phyloP scores from a whole-genome alignment of 53 echinoderm and acorn worm species.

The Echinarachnius parma region DNA sequence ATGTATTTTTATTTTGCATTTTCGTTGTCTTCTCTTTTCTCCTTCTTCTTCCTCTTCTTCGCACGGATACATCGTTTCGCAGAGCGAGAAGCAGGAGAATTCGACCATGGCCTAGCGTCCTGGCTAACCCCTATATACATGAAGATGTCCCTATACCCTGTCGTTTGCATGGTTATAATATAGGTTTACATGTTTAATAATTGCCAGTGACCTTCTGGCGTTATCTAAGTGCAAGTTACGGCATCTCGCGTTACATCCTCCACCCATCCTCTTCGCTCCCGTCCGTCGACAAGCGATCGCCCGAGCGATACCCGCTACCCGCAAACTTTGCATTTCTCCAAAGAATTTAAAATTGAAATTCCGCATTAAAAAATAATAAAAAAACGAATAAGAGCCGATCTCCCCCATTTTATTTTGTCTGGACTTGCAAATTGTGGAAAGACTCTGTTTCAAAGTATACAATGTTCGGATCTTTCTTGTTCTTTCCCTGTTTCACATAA shows the following conservation, averaged over 20 bases:
- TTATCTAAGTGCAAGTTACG: not conserved
- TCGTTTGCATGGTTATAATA: constrained; percentile 11
- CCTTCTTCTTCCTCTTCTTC: no score
- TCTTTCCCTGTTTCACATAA: not conserved
- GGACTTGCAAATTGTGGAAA: constrained; percentile 13
- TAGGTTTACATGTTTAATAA: constrained; percentile 44
- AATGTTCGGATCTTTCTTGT: constrained; percentile 8
- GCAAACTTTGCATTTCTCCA: constrained; percentile 36
- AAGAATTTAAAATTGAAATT: constrained; percentile 46
- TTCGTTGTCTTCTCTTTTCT: no score
- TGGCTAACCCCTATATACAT: no score
- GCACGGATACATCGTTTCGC: no score
- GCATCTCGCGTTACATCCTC: constrained; percentile 40
- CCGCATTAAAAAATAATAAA: no score
- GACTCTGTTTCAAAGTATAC: constrained; percentile 49
- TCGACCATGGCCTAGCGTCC: no score
- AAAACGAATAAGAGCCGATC: constrained; percentile 34
- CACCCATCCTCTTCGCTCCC: constrained; percentile 31
- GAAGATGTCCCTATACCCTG: no score
- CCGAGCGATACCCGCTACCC: constrained; percentile 3
- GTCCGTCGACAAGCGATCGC: constrained; percentile 35
- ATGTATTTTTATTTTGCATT: no score
- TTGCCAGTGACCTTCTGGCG: constrained; percentile 28
- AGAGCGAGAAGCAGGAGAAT: no score
- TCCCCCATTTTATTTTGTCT: constrained; percentile 5